phyloP scores from a whole-genome alignment of 2,113 vertebrate species.

The Accipiter virgatus region DNA sequence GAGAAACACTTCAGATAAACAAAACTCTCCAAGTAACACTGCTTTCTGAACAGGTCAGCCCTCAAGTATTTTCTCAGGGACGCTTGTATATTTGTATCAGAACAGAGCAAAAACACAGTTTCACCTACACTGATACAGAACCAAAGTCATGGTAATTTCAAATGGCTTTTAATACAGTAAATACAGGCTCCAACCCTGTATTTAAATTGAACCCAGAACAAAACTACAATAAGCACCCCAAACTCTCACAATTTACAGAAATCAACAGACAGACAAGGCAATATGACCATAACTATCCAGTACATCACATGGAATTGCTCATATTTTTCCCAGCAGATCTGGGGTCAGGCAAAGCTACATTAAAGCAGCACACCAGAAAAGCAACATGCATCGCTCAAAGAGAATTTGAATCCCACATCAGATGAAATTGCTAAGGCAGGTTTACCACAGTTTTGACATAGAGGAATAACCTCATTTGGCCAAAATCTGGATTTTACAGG shows the following conservation, averaged over 20 bases:
- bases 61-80: not conserved
- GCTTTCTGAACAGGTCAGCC: not conserved
- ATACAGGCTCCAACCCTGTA: not conserved
- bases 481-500: not conserved
- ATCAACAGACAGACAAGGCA: not conserved
- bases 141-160: not conserved
- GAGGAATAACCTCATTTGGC: not conserved
- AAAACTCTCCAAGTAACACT: not conserved
- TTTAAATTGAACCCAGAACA: not conserved
- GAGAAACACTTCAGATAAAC: not conserved
- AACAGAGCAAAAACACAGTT: not conserved
- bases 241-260: not conserved
- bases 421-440: not conserved
- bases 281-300: not conserved
- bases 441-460: not conserved
- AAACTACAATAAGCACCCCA: not conserved
- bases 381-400: accelerated
- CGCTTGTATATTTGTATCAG: accelerated
- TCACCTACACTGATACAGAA: not conserved
- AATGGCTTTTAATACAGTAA: not conserved
- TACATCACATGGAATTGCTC: not conserved
- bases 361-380: not conserved
- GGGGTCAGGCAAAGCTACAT: not conserved
- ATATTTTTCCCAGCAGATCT: not conserved
- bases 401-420: not conserved